Conservation (phyloP, 2,113 vertebrate species). For the Passer domesticus region DNA sequence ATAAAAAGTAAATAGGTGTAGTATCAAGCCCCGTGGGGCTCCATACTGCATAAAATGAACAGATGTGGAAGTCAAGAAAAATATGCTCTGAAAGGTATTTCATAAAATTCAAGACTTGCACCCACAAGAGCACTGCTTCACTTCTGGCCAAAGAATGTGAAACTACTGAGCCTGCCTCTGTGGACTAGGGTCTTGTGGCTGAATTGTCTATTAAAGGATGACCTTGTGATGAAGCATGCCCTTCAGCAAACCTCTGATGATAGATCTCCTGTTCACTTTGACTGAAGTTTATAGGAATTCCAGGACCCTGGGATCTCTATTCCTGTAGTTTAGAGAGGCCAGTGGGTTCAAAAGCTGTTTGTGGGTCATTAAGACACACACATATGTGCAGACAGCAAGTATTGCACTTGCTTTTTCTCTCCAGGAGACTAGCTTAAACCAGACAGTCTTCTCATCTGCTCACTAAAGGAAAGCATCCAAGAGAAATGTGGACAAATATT, state of each 20-base stretch:
- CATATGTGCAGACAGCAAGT: neutral
- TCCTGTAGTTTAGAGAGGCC: neutral
- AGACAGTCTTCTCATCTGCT: neutral
- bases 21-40: neutral
- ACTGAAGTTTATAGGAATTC: neutral
- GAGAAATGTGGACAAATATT: constrained; percentile 37
- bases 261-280: neutral
- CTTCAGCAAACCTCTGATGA: neutral
- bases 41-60: neutral
- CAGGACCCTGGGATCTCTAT: neutral
- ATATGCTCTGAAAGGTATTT: neutral
- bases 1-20: neutral
- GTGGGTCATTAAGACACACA: neutral
- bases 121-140: neutral
- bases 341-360: neutral
- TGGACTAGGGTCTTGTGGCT: neutral
- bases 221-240: neutral
- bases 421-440: neutral
- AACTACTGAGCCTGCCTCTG: neutral
- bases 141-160: neutral
- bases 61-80: neutral
- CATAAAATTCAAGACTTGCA: neutral
- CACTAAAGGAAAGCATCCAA: constrained; percentile 11
- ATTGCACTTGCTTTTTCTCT: neutral
- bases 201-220: neutral